Evolutionary conservation across 2,113 vertebrate genomes (phyloP).

Genomic region (Apistogramma diplotaenia): DNA sequence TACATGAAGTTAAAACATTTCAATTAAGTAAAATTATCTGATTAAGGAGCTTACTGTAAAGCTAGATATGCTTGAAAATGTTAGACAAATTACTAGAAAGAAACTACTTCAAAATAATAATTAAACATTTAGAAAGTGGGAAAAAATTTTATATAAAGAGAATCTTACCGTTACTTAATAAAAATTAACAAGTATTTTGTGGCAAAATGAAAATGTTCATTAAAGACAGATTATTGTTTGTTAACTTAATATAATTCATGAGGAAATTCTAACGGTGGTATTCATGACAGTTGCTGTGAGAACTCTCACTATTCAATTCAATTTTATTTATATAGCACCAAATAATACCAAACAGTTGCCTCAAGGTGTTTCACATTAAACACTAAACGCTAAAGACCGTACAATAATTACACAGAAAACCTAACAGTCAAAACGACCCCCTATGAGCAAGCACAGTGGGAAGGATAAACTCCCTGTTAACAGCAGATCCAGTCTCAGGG

Average conservation of each 20-base stretch:
- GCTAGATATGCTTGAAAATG: conserved; percentile 60
- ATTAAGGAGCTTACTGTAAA: conserved; percentile 60
- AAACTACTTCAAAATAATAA: conserved; percentile 44
- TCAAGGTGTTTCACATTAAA: no score
- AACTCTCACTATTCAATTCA: not conserved
- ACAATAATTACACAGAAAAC: no score
- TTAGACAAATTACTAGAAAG: conserved; percentile 59
- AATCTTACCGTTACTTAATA: not conserved
- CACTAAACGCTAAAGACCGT: no score
- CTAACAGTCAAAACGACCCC: no score
- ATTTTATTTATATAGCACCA: no score
- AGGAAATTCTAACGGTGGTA: not conserved
- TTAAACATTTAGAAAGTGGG: conserved; percentile 35
- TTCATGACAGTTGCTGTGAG: not conserved
- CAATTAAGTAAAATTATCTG: conserved; percentile 75
- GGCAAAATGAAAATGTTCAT: not conserved
- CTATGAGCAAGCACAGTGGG: no score
- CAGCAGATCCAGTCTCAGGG: no score
- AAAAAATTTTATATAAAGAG: not conserved
- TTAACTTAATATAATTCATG: not conserved
- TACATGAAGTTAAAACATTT: conserved; percentile 68
- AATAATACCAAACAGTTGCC: no score
- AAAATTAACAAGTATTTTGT: not conserved
- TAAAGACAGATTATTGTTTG: not conserved
- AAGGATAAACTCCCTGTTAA: no score